phyloP scores from a whole-genome alignment of 1,140 invertebrate genomes.

The Drosophila saltans region DNA sequence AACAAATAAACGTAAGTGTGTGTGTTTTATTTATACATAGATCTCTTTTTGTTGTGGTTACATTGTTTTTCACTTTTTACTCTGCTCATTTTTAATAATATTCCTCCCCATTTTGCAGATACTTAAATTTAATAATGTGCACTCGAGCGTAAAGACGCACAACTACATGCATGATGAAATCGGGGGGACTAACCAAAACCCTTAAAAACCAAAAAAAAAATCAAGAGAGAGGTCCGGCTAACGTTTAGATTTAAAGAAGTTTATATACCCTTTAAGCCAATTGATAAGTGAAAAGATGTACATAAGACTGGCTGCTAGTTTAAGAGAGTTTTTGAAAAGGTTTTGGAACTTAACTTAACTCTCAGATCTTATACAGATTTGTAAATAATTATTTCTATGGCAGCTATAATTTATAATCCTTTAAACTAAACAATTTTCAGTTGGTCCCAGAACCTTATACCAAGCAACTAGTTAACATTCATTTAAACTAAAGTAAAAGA shows the following conservation, averaged over 20 bases:
- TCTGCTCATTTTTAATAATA: constrained; percentile 42
- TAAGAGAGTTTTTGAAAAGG: too few relatives aligned
- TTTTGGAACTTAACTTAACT: too few relatives aligned
- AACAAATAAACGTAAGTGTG: constrained; percentile 28
- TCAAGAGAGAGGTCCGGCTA: not conserved
- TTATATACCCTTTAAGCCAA: not conserved
- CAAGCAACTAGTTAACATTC: too few relatives aligned
- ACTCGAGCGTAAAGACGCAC: constrained; percentile 52
- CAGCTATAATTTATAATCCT: too few relatives aligned
- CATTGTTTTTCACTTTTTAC: not conserved
- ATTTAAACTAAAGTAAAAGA: too few relatives aligned
- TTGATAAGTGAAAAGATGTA: too few relatives aligned
- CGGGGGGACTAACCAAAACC: not conserved
- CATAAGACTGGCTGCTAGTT: too few relatives aligned
- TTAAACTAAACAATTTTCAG: too few relatives aligned
- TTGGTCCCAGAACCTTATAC: too few relatives aligned
- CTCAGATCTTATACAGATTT: too few relatives aligned
- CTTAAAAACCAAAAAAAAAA: not conserved
- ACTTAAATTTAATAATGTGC: constrained; percentile 69
- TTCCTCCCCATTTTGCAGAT: constrained; percentile 36
- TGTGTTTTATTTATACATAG: constrained; percentile 11
- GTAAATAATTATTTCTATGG: too few relatives aligned
- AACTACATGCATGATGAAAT: constrained; percentile 24
- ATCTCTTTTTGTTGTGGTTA: constrained; percentile 31
- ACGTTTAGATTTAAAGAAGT: not conserved